These are phyloP conservation scores for Myiozetetes cayanensis DNA, from an alignment of 2,113 vertebrate genomes.

Conservation along the genomic window DNA sequence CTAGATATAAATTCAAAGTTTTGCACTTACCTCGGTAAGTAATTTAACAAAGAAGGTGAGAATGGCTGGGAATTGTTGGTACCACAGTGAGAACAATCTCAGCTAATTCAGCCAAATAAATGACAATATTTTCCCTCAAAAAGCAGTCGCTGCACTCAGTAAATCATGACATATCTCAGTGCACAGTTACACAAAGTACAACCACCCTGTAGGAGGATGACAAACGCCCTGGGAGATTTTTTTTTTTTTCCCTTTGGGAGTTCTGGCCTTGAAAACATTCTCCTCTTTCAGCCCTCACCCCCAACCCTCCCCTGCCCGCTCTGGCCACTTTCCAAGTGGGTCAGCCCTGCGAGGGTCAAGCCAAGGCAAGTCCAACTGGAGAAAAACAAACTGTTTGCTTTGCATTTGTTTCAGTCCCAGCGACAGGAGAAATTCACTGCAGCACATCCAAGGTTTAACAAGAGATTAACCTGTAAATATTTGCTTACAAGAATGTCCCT, in stretches of 20 bases:
- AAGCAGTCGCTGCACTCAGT: not conserved
- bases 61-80: not conserved
- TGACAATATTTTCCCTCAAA: not conserved
- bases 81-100: not conserved
- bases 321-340: not conserved
- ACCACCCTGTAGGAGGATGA: not conserved
- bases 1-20: not conserved
- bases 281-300: not conserved
- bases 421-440: not conserved
- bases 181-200: not conserved
- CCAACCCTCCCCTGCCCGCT: not conserved
- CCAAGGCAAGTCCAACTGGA: not conserved
- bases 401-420: not conserved
- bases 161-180: not conserved
- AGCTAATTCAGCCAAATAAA: not conserved
- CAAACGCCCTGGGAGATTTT: not conserved
- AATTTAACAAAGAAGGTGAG: not conserved
- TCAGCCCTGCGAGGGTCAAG: not conserved
- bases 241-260: not conserved
- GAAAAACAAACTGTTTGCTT: not conserved
- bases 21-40: not conserved
- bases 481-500: not conserved
- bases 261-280: not conserved
- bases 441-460: not conserved
- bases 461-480: conserved; percentile 7